Conservation (phyloP, 1,140 invertebrate species). For the Penaeus japonicus region DNA sequence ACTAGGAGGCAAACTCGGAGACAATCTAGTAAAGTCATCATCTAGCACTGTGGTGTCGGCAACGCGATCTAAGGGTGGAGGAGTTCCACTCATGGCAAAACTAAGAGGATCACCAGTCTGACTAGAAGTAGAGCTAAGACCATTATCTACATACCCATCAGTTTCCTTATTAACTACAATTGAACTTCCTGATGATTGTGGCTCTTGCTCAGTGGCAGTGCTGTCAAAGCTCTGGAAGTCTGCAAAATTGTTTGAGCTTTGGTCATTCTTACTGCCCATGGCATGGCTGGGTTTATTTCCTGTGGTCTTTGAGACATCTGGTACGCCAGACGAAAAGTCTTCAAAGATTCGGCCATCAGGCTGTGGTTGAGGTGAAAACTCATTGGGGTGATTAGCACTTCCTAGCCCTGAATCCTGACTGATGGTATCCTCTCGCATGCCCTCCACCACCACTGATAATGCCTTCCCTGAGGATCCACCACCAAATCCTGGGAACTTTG, state of each 20-base stretch:
- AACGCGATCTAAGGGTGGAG: too few relatives aligned
- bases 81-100: too few relatives aligned
- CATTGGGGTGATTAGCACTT: slow-evolving; percentile 22
- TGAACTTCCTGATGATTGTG: too few relatives aligned
- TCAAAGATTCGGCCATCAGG: slow-evolving; percentile 6
- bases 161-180: too few relatives aligned
- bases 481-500: not conserved
- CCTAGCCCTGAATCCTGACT: slow-evolving; percentile 9
- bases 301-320: not conserved
- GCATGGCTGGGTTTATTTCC: not conserved
- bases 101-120: too few relatives aligned
- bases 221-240: too few relatives aligned
- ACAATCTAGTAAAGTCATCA: too few relatives aligned
- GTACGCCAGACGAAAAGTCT: not conserved
- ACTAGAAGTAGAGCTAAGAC: too few relatives aligned
- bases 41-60: too few relatives aligned
- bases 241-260: not conserved
- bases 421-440: slow-evolving; percentile 15
- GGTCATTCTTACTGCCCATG: not conserved
- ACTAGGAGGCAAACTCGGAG: too few relatives aligned
- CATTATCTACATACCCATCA: too few relatives aligned
- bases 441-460: not conserved
- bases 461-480: not conserved
- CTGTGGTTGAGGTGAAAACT: slow-evolving; percentile 11
- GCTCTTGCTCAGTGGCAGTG: too few relatives aligned